Base-by-base conservation (phyloP, 1,140 invertebrate genomes). In the Hycleus cichorii region DNA sequence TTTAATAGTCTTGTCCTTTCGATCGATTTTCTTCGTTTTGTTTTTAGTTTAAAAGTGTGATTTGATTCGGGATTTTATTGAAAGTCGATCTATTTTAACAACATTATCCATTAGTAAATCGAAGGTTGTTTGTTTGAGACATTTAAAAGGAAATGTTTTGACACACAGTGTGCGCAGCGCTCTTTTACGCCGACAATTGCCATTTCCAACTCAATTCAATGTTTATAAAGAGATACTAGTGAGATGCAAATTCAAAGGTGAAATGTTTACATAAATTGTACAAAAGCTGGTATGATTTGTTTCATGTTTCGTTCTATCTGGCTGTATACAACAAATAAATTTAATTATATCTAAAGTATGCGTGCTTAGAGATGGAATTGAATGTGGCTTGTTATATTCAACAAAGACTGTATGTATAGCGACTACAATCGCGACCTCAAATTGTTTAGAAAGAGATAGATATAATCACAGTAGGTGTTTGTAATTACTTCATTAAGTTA, bases 401-500 rank as follows among this genome's bases (percentile, higher is more conserved):
- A 60, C 50, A 59, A 46, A 40, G 48, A 11, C 47, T 45, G 51
- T 49, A 18, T 18, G 18, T 18, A 32, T 32, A 32, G 4, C 7
- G 7, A 32, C 4, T 32, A 32, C 4, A 7, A 32, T 7, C 32
- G 32, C 4, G 4, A 32, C 52, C 38, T 52, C 58, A 51, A 57
- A 59, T 59, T 59, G 44, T 55, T 63, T 46, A 50, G 42, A 52
- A 57, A 46, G 57, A 58, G 54, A 57, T 56, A 51, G 50, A 57
- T 51, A 54, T 60, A 50, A 60, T 67, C 62, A 61, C 56, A 63
- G 53, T 55, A 52, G 51, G 49, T 61, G 55, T 48, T 32, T 43
- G 60, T 62, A 64, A 66, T 66, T 68, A 64, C 62, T 64, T 68
- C 64, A 68, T 68, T 68, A 64, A 64, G 60, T 64, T 64, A 64